Base-by-base conservation (phyloP, 2,797 vertebrate species). In the Cyclopterus lumpus region DNA sequence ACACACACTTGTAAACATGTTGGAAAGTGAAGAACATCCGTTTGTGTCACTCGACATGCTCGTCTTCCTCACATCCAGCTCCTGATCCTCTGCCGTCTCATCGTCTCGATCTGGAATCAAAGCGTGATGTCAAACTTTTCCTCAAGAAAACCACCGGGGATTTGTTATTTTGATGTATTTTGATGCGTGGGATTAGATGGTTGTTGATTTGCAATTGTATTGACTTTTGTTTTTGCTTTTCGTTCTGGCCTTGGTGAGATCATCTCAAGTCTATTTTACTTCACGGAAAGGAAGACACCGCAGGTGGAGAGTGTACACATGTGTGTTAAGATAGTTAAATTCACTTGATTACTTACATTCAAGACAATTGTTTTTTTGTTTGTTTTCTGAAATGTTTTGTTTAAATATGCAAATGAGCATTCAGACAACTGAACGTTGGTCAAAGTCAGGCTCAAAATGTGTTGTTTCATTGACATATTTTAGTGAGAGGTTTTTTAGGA, bases 161-260 rank as follows among this genome's bases (percentile, higher is more conserved):
- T 77, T 63, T 64, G 15, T 65, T 81, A 62, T 79, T 84, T 75
- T 81, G 42, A n/a, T n/a, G n/a, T n/a, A n/a, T n/a, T n/a, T n/a
- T n/a, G n/a, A n/a, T n/a, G n/a, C n/a, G 40, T 6, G 30, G 48
- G 22, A 24, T 34, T 54, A 55, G 8, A 22, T 20, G 11, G 0
- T 48, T 2, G 14, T 34, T 22, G 30, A 60, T 0, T 4, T 28
- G 16, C 15, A 34, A 30, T 36, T 46, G 20, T 38, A 16, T 71
- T 49, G 8, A 22, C 6, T 53, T 38, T 14, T 1, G 5, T 44
- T 59, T 65, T 73, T 30, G 0, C 2, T 62, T 8, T 44, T 44
- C 53, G 16, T 64, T 26, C 10, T 22, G 6, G 6, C 28, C 32
- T 9, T 58, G 22, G 20, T 46, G 12, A 77, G 24, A 32, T 51